Evolutionary conservation across 2,797 vertebrate genomes (phyloP), one percentile per base, ranked within the genome.

Genomic region (Dromococcyx pavoninus): DNA sequence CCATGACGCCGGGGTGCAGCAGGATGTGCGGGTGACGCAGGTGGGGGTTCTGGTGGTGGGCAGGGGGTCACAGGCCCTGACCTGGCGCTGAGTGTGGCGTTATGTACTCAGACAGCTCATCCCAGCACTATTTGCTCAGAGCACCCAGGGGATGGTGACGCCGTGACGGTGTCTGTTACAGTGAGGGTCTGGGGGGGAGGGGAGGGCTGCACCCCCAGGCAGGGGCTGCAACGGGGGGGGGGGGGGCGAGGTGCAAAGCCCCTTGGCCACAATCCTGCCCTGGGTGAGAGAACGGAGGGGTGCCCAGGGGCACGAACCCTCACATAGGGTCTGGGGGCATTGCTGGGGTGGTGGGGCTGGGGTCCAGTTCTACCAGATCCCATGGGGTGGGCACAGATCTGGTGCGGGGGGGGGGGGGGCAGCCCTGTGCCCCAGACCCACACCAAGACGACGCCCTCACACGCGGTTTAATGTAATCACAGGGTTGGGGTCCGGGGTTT

Each of bases 151-250:
- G 35, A 85, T 5, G 0, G 17, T 7, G 75, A 66, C 27, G 86
- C 41, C 0, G 5, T 17, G 48, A 28, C 7, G 1, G 44, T 0
- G 0, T 5, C 28, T 7, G 2, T 43, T 5, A 3, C 5, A 4
- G 39, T 2, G n/a, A n/a, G n/a, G n/a, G n/a, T n/a, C 2, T 3
- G 11, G 51, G 18, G 41, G 17, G 17, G 41, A 43, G 17, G 44
- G 44, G 18, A 44, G 44, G 44, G 13, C 9, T 48, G 46, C 1
- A 0, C 7, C 24, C 39, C 33, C 27, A 7, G 3, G 35, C 22
- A 10, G 74, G 57, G 32, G 64, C 33, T 57, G 76, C 7, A 30
- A 41, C 5, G 3, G 11, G n/a, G 66, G 13, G 2, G 2, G n/a
- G n/a, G n/a, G n/a, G 14, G 41, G 39, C 14, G 39, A 41, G 39